These are phyloP conservation scores for Drosophila paranaensis DNA, from an alignment of 2,888 invertebrate species.

Conservation along the genomic window DNA sequence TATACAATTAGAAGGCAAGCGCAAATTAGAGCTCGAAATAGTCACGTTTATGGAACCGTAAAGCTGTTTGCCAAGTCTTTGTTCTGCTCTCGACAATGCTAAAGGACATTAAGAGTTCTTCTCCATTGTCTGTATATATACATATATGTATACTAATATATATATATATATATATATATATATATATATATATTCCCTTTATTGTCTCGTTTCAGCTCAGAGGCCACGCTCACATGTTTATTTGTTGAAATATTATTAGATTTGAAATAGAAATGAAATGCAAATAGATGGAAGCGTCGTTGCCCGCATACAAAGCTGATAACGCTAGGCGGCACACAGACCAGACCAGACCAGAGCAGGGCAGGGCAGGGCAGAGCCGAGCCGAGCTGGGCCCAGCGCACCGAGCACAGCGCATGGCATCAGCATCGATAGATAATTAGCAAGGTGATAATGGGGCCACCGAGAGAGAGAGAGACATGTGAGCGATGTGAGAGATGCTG, in stretches of 20 bases:
- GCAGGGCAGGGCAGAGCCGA: conserved; percentile 9
- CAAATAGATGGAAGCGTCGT: conserved; percentile 49
- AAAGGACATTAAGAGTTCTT: conserved; percentile 22
- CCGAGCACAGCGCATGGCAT: conserved; percentile 47
- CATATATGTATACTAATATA: not conserved
- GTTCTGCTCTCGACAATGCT: conserved; percentile 22
- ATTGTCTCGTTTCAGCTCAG: conserved; percentile 12
- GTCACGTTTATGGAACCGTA: conserved; percentile 15
- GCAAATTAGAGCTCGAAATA: conserved; percentile 24
- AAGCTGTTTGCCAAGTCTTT: conserved; percentile 20
- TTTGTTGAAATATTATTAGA: conserved; percentile 59
- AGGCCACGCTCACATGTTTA: conserved; percentile 53
- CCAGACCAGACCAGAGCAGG: conserved; percentile 1
- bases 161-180: not conserved
- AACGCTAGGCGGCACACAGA: conserved; percentile 41
- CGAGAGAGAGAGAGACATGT: conserved; percentile 54
- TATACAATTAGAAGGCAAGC: conserved; percentile 16
- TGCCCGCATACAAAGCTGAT: conserved; percentile 54
- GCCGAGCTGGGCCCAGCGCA: conserved; percentile 2
- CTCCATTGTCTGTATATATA: conserved; percentile 4
- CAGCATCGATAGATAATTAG: conserved; percentile 78
- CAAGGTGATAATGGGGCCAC: conserved; percentile 70
- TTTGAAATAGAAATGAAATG: conserved; percentile 60
- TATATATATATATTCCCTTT: conserved; percentile 1
- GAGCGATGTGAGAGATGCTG: conserved; percentile 55